Percentiles rank a stretch among this genome's conserved stretches.
Conservation (phyloP, 2,113 vertebrate species). For the Oriolus oriolus region DNA sequence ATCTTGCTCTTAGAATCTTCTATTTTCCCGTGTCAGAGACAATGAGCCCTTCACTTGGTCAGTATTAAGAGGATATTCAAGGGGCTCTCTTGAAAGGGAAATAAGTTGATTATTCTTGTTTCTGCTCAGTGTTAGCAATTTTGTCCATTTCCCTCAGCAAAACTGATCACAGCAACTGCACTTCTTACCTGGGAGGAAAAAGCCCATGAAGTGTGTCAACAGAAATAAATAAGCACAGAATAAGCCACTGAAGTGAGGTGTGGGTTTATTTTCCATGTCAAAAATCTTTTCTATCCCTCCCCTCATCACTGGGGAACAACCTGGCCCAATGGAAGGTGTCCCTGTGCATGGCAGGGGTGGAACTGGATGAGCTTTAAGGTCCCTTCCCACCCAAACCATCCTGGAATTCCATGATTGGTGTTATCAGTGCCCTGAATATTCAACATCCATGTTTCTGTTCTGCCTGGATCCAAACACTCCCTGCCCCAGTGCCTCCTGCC, state of each 20-base stretch:
- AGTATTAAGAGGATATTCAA: neutral
- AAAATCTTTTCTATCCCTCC: neutral
- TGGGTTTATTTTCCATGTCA: neutral
- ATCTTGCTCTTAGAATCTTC: neutral
- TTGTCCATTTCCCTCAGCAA: neutral
- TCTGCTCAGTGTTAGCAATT: neutral
- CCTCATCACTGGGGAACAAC: neutral
- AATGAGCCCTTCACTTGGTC: neutral
- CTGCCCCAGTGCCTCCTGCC: neutral
- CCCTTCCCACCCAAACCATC: neutral
- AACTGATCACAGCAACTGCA: neutral
- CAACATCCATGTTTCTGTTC: neutral
- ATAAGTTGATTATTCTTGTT: neutral
- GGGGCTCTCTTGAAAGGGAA: neutral
- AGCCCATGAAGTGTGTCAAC: neutral
- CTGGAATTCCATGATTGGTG: neutral
- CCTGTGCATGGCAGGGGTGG: neutral
- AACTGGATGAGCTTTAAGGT: neutral
- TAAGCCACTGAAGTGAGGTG: neutral
- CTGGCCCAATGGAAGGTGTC: neutral
- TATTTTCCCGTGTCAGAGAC: neutral
- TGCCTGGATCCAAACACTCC: neutral
- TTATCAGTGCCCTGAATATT: neutral
- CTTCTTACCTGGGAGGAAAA: neutral
- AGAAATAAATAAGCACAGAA: neutral